phyloP scores from a whole-genome alignment of 2,113 vertebrate genomes.

The Procavia capensis region DNA sequence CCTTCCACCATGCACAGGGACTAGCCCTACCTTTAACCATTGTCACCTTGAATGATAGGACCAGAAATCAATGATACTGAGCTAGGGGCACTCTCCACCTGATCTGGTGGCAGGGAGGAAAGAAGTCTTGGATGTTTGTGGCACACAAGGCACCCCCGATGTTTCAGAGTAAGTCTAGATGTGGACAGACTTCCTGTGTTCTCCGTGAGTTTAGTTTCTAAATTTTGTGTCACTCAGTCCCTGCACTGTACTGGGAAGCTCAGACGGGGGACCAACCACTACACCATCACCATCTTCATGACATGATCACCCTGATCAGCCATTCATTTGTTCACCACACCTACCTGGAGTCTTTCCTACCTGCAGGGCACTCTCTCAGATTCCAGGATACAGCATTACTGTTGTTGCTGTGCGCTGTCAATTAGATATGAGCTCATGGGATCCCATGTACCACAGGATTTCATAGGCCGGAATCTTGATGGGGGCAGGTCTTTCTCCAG shows the following conservation, averaged over 20 bases:
- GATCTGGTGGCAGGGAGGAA: not conserved
- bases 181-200: not conserved
- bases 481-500: not conserved
- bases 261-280: not conserved
- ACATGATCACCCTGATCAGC: not conserved
- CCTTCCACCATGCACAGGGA: not conserved
- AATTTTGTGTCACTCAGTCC: too few relatives aligned
- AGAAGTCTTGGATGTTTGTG: not conserved
- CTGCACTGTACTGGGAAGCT: not conserved
- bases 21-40: not conserved
- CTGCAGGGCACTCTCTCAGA: not conserved
- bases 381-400: not conserved
- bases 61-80: too few relatives aligned
- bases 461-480: not conserved
- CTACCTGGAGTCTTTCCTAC: not conserved
- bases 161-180: not conserved
- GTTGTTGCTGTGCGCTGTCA: not conserved
- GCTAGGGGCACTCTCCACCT: not conserved
- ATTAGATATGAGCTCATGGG: not conserved
- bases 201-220: too few relatives aligned
- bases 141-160: not conserved
- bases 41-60: not conserved
- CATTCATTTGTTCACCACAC: not conserved
- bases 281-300: not conserved
- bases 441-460: not conserved